Base-by-base conservation (phyloP, 2,797 vertebrate species). In the Varecia variegata region DNA sequence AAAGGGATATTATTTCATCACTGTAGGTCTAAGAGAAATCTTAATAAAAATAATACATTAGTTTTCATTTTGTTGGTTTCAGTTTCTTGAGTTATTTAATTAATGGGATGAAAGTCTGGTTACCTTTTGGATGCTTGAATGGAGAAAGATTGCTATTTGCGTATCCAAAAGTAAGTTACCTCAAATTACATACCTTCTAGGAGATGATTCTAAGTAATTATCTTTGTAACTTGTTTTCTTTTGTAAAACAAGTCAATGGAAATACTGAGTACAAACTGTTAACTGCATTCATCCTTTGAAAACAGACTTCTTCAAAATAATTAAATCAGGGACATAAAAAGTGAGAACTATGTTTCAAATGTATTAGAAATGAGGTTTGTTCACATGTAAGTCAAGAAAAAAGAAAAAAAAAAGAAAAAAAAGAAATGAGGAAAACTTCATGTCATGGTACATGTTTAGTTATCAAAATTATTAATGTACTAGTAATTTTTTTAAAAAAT, bases 121-220 rank as follows among this genome's bases (percentile, higher is more conserved):
- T 99, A 70, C 12, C 30, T 98, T 99, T 98, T 98, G 79, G 98
- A 99, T 98, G 98, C 98, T 98, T 98, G 98, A 98, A 95, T 96
- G 95, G 94, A 97, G 81, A 97, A 97, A 93, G 81, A 93, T 89
- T 97, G 93, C 96, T 84, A 96, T 96, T 77, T 87, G 71, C 86
- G 20, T 45, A 65, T 88, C 45, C 38, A 96, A 88, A 71, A 96
- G 67, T 74, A 94, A 81, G 74, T 65, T 83, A 95, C 32, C 21
- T 88, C 76, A 88, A 58, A 88, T 43, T 76, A 32, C 3, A 60
- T 76, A 82, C 43, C 65, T 74, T 96, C 88, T 21, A 83, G 27
- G 30, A 88, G 65, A 82, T 2, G 7, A 76, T 56, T 14, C 1
- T 60, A 90, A 13, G n/a, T 17, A 27, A 70, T 95, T 92, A 81